phyloP scores from a whole-genome alignment of 2,113 vertebrate species.

The Corythoichthys intestinalis region DNA sequence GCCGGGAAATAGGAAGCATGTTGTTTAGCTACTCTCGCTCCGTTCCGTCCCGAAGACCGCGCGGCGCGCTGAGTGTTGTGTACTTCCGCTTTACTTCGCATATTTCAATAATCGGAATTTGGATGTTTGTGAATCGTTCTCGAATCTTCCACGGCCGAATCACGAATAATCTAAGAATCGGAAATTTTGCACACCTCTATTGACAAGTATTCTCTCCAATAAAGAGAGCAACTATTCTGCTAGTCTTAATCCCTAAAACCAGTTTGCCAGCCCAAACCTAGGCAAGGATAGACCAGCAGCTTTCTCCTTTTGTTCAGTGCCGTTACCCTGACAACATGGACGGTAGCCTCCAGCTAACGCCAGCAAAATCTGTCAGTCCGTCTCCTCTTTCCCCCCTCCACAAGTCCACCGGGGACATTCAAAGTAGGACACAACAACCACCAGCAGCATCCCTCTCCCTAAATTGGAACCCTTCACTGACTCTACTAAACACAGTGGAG shows the following conservation, averaged over 20 bases:
- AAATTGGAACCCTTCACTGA: conserved; percentile 10
- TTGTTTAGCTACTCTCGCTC: no score
- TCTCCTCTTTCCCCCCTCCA: conserved; percentile 25
- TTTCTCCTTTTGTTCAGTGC: conserved; percentile 27
- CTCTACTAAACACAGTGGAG: conserved; percentile 1
- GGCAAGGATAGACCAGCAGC: conserved; percentile 27
- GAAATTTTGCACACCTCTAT: no score
- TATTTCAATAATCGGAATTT: no score
- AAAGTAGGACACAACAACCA: conserved; percentile 50
- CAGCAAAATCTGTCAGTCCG: conserved; percentile 42
- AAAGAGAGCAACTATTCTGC: neutral
- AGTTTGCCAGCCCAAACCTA: conserved; percentile 27
- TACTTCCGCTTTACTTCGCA: no score
- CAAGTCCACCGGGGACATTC: conserved; percentile 28
- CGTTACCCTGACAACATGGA: conserved; percentile 74
- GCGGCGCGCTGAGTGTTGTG: no score
- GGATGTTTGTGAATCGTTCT: no score
- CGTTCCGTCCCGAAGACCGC: no score
- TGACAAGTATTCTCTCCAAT: no score
- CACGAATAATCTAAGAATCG: no score
- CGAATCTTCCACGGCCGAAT: no score
- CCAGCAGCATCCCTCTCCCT: conserved; percentile 4
- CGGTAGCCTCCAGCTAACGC: conserved; percentile 61
- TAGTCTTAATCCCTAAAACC: neutral
- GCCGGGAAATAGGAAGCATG: no score